Evolutionary conservation across 1,140 invertebrate genomes (phyloP).

Genomic region (Carcinoscorpius rotundicauda): DNA sequence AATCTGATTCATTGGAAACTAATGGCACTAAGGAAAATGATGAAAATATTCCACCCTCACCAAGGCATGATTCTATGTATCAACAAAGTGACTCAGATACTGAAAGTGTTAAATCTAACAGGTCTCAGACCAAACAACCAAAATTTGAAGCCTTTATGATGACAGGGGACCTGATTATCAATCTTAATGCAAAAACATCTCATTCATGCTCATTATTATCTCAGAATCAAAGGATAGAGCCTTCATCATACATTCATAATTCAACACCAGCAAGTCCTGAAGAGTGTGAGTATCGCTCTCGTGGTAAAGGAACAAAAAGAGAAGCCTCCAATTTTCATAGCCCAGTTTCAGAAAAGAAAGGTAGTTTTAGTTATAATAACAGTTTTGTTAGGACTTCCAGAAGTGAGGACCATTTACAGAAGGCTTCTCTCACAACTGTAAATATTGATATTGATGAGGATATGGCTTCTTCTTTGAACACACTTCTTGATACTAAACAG

Average conservation of each 20-base stretch:
- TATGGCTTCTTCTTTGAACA: slow-evolving; percentile 79
- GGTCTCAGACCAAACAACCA: slow-evolving; percentile 22
- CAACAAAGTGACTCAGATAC: slow-evolving; percentile 49
- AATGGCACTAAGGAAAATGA: no score
- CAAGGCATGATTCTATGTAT: slow-evolving; percentile 66
- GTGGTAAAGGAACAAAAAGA: slow-evolving; percentile 25
- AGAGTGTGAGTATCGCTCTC: slow-evolving; percentile 40
- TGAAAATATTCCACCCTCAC: no score
- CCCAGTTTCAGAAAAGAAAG: slow-evolving; percentile 23
- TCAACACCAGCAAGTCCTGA: slow-evolving; percentile 69
- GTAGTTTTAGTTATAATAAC: slow-evolving; percentile 27
- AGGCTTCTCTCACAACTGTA: slow-evolving; percentile 60
- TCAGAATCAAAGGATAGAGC: slow-evolving; percentile 54
- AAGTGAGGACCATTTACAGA: slow-evolving; percentile 68
- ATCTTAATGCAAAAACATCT: slow-evolving; percentile 41
- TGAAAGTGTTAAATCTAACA: slow-evolving; percentile 16
- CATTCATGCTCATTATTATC: slow-evolving; percentile 63
- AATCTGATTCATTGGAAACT: no score
- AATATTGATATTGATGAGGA: slow-evolving; percentile 76
- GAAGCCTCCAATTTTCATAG: slow-evolving; percentile 24
- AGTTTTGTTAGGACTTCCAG: slow-evolving; percentile 60
- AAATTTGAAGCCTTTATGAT: slow-evolving; percentile 87
- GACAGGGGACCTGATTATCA: slow-evolving; percentile 91
- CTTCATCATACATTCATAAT: slow-evolving; percentile 37
- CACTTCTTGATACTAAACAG: slow-evolving; percentile 56